A percentile compares a stretch with the other conserved stretches of the same genome.
phyloP scores from a whole-genome alignment of 2,888 invertebrate genomes.

The Dioctria rufipes region DNA sequence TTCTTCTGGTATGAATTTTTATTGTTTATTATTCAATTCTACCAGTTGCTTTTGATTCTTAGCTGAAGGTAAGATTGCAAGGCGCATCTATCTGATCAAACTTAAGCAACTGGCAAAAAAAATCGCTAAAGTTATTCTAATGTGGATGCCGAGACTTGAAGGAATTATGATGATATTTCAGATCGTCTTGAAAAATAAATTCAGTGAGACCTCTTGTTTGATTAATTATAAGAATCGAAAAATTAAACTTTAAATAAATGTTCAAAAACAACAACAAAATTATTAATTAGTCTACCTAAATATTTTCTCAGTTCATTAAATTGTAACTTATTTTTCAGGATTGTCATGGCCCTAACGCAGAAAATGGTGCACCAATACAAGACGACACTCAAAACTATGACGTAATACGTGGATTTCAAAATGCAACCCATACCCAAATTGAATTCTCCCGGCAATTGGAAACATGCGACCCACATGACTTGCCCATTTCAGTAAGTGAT shows the following conservation, averaged over 20 bases:
- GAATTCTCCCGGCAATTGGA: slow-evolving; percentile 85
- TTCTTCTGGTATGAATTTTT: too few species aligned
- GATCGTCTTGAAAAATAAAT: neutral
- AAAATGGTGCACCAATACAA: slow-evolving; percentile 78
- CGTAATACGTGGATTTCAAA: slow-evolving; percentile 83
- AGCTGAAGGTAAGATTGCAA: too few species aligned
- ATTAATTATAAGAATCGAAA: neutral
- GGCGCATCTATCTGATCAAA: too few species aligned
- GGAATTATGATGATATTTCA: too few species aligned
- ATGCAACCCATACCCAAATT: slow-evolving; percentile 86
- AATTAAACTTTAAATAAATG: neutral
- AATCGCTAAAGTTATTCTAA: too few species aligned
- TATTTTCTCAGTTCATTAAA: neutral
- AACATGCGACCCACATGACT: slow-evolving; percentile 86
- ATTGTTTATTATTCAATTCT: too few species aligned
- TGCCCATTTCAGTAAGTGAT: slow-evolving; percentile 77
- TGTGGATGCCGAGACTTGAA: too few species aligned
- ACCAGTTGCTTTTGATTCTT: too few species aligned
- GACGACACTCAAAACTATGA: slow-evolving; percentile 89
- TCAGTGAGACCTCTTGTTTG: neutral
- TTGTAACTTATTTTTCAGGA: slow-evolving; percentile 76
- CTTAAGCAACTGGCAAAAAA: too few species aligned
- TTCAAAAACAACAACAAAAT: neutral
- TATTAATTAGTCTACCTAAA: neutral
- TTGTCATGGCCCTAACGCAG: slow-evolving; percentile 78